Base-by-base conservation (phyloP, 2,797 vertebrate genomes). In the Rhinatrema bivittatum region DNA sequence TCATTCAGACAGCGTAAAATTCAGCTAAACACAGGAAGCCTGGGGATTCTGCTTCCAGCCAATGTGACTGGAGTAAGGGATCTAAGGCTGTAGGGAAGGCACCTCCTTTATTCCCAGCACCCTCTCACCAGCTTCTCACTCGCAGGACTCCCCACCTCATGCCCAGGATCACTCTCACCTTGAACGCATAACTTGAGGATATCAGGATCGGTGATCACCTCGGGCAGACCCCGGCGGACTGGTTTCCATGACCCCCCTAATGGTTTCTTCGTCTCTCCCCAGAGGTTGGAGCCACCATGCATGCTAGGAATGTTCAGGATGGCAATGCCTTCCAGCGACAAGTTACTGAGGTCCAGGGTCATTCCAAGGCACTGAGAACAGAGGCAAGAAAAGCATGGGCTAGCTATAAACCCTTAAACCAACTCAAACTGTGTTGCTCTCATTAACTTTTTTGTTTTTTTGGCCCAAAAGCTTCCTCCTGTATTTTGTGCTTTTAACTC, bases 261-360 rank as follows among this genome's bases (percentile, higher is more conserved):
- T 2, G 61, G 42, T 58, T 80, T 90, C 70, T 85, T 91, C 50
- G 87, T 82, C 32, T 95, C 91, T 1, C 94, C 94, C 94, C 94
- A 97, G 29, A 97, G 84, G 70, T 97, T 97, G 59, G 94, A 96
- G 46, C 94, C 94, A 0, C 94, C 94, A 0, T 97, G 90, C 54
- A 85, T 95, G 79, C 93, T 97, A 57, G 94, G 93, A 77, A 97
- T 97, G 75, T 97, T 97, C 42, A 97, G 86, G 25, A 97, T 72
- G 4, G 93, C 93, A 13, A 97, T 81, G 28, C 90, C 91, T 50
- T 89, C 90, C 49, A 95, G 71, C 6, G 88, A 82, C 10, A 74
- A 31, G 42, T 35, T 56, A 33, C 79, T 84, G 58, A 97, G 79
- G 56, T 91, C 87, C 60, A 97, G 51, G 2, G 54, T 60, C 36